Evolutionary conservation across 2,888 invertebrate genomes (phyloP), one percentile per base, ranked within the genome.

Genomic region (Mythimna albipuncta): DNA sequence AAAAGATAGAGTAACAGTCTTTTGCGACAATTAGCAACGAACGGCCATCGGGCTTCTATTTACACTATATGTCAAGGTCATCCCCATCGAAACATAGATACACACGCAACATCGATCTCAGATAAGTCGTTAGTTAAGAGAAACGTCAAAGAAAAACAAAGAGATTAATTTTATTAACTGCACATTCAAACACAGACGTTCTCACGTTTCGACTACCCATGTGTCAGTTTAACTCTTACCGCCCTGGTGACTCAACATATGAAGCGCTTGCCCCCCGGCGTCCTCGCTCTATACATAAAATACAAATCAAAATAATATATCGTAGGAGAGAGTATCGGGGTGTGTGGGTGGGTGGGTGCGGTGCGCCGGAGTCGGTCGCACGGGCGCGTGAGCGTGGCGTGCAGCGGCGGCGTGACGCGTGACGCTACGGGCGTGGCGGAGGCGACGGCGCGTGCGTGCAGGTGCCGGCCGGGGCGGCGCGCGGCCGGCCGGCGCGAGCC

Each of bases 201-300:
- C 95, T 95, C 95, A 95, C 94, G 95, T 91, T 93, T 94, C 91
- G 95, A 94, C 96, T 96, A 96, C 94, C 96, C 96, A 95, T 91
- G 93, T 94, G 93, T 94, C 94, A 94, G 93, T 93, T 91, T 92
- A 94, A 94, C 94, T 97, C 98, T 98, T 98, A 99, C 99, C 98
- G 98, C 99, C 98, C 98, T 99, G 99, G 96, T 98, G 98, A 96
- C 98, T 97, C 97, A 99, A 97, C 97, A 98, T 97, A 96, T 98
- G 98, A 97, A 98, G 97, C 94, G 99, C 99, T 97, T 98, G 98
- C 96, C 98, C 98, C 95, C 98, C 99, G 94, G 98, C 97, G 94
- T 99, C 99, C 97, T 98, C 98, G 97, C 98, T 98, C 99, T 99
- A 98, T 96, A 97, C 96, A 97, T 96, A 96, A 96, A 96, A 96